Evolutionary conservation across 1,140 invertebrate species (phyloP).

Genomic region (Scaptomyza graminum): DNA sequence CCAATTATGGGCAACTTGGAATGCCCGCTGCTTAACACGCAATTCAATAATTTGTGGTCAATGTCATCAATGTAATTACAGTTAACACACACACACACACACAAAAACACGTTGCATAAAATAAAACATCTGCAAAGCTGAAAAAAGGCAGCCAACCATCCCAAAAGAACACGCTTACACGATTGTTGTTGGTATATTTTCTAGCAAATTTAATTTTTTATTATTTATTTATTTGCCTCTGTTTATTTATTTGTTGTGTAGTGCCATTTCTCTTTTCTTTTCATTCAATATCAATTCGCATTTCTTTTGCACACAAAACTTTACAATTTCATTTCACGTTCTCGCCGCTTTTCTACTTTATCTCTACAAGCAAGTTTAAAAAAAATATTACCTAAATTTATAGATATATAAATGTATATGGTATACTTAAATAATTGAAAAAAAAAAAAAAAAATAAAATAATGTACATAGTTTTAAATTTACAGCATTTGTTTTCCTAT

Average conservation of each 20-base stretch:
- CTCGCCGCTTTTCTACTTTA: conserved; percentile 3
- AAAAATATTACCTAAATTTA: conserved; percentile 28
- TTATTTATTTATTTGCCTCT: conserved; percentile 22
- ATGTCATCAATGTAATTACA: conserved; percentile 52
- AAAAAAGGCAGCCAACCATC: not conserved
- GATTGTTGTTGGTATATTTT: conserved; percentile 9
- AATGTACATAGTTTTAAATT: conserved; percentile 42
- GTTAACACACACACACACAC: conserved; percentile 1
- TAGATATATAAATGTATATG: conserved; percentile 36
- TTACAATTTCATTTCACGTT: conserved; percentile 46
- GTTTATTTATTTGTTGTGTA: conserved; percentile 44
- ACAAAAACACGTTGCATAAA: not conserved
- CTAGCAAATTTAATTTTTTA: conserved; percentile 22
- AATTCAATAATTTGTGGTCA: conserved; percentile 62
- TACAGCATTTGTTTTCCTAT: conserved; percentile 28
- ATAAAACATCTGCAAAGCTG: not conserved
- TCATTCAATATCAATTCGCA: conserved; percentile 49
- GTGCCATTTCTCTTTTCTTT: conserved; percentile 46
- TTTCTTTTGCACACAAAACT: not conserved
- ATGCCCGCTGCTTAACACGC: conserved; percentile 42
- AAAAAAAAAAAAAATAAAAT: conserved; percentile 24
- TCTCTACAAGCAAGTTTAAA: conserved; percentile 36
- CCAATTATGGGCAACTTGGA: conserved; percentile 42
- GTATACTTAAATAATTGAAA: conserved; percentile 19
- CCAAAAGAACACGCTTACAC: not conserved